Base-by-base conservation (phyloP, 2,888 invertebrate species). In the Gastracanthus pulcherrimus region DNA sequence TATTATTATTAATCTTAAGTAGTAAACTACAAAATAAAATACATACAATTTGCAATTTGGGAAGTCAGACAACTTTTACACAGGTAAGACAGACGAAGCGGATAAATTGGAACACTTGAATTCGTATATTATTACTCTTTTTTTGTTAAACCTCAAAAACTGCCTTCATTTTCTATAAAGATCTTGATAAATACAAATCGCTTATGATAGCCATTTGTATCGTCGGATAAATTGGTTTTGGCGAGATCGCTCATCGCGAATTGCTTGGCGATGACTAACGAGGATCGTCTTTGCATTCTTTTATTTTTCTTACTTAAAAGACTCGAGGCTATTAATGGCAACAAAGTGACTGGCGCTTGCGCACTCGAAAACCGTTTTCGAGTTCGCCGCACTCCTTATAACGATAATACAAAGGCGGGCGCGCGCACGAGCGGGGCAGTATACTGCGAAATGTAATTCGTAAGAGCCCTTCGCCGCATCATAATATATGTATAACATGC, bases 11-110 rank as follows among this genome's bases (percentile, higher is more conserved):
- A 85, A 84, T 31, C 66, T 85, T 82, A 83, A 67, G 74, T 84
- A 86, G 78, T 66, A 84, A 84, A 75, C 75, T 87, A 86, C 66
- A 86, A 86, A 86, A 81, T 80, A 82, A 83, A 79, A 72, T 80
- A 81, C 81, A 79, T 31, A 60, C 74, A 84, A 80, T 64, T 70
- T 29, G 69, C 70, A 80, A 76, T 82, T 70, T 64, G 36, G 76
- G 26, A 80, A 84, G 70, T 76, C 62, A 36, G 66, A 70, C n/a
- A 82, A 41, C 23, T 51, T 16, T 70, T 70, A 70, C 31, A 76
- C 75, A 7, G 9, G 55, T 74, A 66, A 72, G 58, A 55, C 38
- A 34, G 19, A 80, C 11, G 2, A 69, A 75, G 45, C 26, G 4
- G 48, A 3, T 29, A 41, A 38, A 23, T 69, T 45, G 31, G 38